Evolutionary conservation across 2,797 vertebrate genomes (phyloP), one percentile per base, ranked within the genome.

Genomic region (Hirundo rustica): DNA sequence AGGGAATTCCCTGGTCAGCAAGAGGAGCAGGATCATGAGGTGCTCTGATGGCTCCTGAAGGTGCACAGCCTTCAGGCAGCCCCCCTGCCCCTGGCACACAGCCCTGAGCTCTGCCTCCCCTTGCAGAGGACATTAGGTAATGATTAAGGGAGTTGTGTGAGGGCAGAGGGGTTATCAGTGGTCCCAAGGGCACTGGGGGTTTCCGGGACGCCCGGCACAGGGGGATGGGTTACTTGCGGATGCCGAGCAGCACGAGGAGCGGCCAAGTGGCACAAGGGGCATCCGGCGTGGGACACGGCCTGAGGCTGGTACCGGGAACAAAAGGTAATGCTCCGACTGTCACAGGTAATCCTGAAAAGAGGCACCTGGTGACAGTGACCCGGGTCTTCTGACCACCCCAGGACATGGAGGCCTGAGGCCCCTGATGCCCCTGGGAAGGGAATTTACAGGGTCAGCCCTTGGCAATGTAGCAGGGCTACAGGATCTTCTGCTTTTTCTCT

Each of bases 121-220:
- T 95, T 77, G 54, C 72, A 92, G 89, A 92, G 96, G 67, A 96
- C 94, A 93, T 94, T 95, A 93, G 96, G 81, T 97, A 96, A 96
- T 96, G n/a, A 96, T 96, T 96, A 96, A 96, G 96, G 95, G 84
- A 96, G 92, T 29, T 93, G 38, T 93, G 67, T 65, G 77, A 83
- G 84, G 81, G 86, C 87, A 74, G 75, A 94, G 50, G 88, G 94
- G 96, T 96, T 97, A 97, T 97, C 94, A 3, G 32, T 4, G 29
- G 57, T 93, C 86, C 84, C 91, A 95, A 97, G 96, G 96, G 86
- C 94, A 51, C 74, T 78, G 81, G 92, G 93, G 90, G 55, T n/a
- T 94, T 92, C 74, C 1, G 2, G 86, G 55, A 93, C 25, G 0
- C 62, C 83, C 1, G 0, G 13, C 19, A 48, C 83, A 62, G 85